phyloP scores from a whole-genome alignment of 2,888 invertebrate species.

The Theristus sp. region DNA sequence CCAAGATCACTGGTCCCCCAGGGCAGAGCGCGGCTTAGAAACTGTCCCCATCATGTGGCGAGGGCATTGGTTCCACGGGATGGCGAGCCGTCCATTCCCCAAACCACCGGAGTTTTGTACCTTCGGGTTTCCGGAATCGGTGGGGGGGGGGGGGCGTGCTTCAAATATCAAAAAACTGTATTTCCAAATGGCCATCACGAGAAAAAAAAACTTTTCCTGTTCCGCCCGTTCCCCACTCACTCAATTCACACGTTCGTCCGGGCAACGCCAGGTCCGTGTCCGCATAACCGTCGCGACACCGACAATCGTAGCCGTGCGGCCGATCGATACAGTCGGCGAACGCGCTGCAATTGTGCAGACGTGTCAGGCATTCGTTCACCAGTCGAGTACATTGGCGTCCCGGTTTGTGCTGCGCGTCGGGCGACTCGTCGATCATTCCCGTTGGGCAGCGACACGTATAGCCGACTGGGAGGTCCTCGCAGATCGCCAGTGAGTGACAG shows the following conservation, averaged over 20 bases:
- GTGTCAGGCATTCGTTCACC: conserved; percentile 22
- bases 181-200: too few relatives aligned
- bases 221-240: conserved; percentile 12
- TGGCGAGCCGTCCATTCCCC: too few relatives aligned
- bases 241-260: conserved; percentile 22
- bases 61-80: too few relatives aligned
- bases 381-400: conserved; percentile 4
- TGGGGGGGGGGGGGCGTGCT: too few relatives aligned
- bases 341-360: conserved; percentile 23
- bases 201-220: too few relatives aligned
- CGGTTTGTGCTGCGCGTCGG: conserved; percentile 12
- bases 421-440: conserved; percentile 20
- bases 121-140: too few relatives aligned
- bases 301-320: conserved; percentile 20
- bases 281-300: conserved; percentile 20
- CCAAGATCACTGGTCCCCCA: too few relatives aligned
- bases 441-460: conserved; percentile 24
- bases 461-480: conserved; percentile 11
- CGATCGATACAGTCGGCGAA: conserved; percentile 21
- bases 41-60: too few relatives aligned
- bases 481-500: conserved; percentile 13
- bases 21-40: too few relatives aligned
- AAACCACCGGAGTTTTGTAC: too few relatives aligned
- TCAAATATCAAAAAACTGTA: too few relatives aligned
- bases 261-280: conserved; percentile 22